Conservation (phyloP, 2,113 vertebrate genomes). For the Vulpes ferrilata region DNA sequence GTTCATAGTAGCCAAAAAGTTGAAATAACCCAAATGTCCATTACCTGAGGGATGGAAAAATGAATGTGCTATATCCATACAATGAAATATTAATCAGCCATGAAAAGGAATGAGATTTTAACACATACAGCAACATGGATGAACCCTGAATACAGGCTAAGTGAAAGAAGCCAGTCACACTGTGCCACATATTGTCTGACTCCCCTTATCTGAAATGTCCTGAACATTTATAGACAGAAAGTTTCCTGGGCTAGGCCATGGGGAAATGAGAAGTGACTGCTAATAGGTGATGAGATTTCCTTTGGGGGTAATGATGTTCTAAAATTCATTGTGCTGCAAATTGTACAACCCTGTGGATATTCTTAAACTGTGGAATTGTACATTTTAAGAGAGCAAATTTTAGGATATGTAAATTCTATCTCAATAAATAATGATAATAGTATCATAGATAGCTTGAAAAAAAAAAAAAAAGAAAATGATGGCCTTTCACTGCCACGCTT, state of each 20-base stretch:
- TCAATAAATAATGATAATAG: background rate
- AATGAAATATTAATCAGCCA: background rate
- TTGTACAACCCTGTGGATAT: background rate
- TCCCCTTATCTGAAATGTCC: background rate
- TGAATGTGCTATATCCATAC: background rate
- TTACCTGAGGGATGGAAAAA: background rate
- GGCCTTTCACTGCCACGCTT: background rate
- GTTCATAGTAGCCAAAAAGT: background rate
- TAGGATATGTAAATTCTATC: background rate
- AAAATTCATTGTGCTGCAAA: background rate
- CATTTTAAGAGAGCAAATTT: background rate
- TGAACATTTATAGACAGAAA: background rate
- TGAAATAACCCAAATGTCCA: background rate
- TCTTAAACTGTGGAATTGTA: background rate
- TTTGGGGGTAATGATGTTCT: background rate
- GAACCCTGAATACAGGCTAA: background rate
- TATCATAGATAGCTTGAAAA: background rate
- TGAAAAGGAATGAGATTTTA: background rate
- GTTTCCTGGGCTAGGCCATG: background rate
- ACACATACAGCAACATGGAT: background rate
- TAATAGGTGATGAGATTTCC: background rate
- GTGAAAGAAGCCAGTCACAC: background rate
- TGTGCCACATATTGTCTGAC: background rate
- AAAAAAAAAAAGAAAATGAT: background rate
- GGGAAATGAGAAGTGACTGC: background rate